Evolutionary conservation across 2,797 vertebrate species (phyloP).

Genomic region (Anguilla pacifica): DNA sequence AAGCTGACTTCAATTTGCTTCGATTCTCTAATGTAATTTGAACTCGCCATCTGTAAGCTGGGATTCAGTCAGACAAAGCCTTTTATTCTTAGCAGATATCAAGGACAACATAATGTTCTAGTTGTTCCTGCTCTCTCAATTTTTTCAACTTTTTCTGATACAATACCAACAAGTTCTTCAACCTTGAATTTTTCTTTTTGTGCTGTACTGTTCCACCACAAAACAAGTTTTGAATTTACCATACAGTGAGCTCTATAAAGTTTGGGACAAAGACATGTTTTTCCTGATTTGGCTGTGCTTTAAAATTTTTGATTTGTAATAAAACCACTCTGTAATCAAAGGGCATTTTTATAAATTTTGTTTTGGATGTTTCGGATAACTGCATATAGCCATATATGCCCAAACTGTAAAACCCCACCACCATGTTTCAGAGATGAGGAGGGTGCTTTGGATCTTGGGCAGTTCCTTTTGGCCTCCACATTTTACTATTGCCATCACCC

Average conservation of each 20-base stretch:
- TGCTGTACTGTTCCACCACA: conserved; percentile 21
- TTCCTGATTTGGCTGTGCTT: too few relatives aligned
- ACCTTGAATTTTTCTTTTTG: background rate
- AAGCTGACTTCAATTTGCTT: conserved; percentile 11
- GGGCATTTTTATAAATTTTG: too few relatives aligned
- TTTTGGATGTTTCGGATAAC: too few relatives aligned
- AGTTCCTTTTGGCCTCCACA: too few relatives aligned
- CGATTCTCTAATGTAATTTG: conserved; percentile 17
- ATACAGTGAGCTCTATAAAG: background rate
- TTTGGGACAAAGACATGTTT: too few relatives aligned
- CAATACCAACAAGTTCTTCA: background rate
- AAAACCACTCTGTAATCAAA: too few relatives aligned
- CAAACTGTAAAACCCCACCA: too few relatives aligned
- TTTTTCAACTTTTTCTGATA: background rate
- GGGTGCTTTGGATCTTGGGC: too few relatives aligned
- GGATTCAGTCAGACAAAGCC: conserved; percentile 15
- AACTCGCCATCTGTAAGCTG: conserved; percentile 28
- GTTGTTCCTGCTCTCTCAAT: conserved; percentile 13
- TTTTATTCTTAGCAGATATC: conserved; percentile 18
- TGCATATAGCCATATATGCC: too few relatives aligned
- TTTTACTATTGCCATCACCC: too few relatives aligned
- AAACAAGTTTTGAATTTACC: background rate
- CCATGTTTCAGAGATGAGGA: too few relatives aligned
- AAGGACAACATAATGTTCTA: background rate
- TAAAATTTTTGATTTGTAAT: too few relatives aligned